phyloP scores from a whole-genome alignment of 53 echinoderm and acorn worm species.

The Holothuria scabra region DNA sequence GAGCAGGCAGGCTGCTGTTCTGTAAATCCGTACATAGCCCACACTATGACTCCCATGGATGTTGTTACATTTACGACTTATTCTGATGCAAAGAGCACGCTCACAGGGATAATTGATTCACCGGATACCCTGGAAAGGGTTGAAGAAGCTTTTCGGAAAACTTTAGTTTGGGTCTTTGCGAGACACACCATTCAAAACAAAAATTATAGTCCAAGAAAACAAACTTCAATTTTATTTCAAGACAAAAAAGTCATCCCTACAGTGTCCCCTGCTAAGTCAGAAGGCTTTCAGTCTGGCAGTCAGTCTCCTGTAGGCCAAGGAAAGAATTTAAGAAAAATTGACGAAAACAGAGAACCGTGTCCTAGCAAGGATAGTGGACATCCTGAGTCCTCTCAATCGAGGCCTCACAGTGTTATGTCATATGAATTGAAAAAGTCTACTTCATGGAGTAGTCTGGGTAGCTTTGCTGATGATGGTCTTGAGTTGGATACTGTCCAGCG shows the following conservation, averaged over 20 bases:
- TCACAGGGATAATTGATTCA: slow-evolving; percentile 95
- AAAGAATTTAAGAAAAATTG: neutral
- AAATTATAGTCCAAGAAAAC: slow-evolving; percentile 51
- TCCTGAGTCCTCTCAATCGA: slow-evolving; percentile 74
- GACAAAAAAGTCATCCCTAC: slow-evolving; percentile 5
- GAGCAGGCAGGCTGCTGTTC: slow-evolving; percentile 60
- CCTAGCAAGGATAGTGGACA: slow-evolving; percentile 87
- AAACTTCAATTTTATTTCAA: slow-evolving; percentile 9
- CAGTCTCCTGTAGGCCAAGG: slow-evolving; percentile 7
- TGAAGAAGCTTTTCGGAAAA: slow-evolving; percentile 76
- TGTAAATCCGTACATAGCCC: slow-evolving; percentile 72
- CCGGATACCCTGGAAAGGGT: slow-evolving; percentile 73
- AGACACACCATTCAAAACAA: slow-evolving; percentile 73
- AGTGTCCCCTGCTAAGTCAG: neutral
- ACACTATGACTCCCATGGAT: slow-evolving; percentile 85
- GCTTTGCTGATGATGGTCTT: slow-evolving; percentile 78
- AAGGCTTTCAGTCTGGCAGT: slow-evolving; percentile 6
- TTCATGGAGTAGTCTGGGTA: slow-evolving; percentile 86
- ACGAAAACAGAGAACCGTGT: slow-evolving; percentile 39
- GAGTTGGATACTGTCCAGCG: slow-evolving; percentile 66
- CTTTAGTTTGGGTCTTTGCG: slow-evolving; percentile 80
- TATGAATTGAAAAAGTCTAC: slow-evolving; percentile 61
- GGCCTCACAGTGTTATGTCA: slow-evolving; percentile 59
- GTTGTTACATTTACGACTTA: slow-evolving; percentile 82
- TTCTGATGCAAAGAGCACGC: slow-evolving; percentile 90